phyloP scores from a whole-genome alignment of 2,888 invertebrate species.

The Drosophila silvestris region DNA sequence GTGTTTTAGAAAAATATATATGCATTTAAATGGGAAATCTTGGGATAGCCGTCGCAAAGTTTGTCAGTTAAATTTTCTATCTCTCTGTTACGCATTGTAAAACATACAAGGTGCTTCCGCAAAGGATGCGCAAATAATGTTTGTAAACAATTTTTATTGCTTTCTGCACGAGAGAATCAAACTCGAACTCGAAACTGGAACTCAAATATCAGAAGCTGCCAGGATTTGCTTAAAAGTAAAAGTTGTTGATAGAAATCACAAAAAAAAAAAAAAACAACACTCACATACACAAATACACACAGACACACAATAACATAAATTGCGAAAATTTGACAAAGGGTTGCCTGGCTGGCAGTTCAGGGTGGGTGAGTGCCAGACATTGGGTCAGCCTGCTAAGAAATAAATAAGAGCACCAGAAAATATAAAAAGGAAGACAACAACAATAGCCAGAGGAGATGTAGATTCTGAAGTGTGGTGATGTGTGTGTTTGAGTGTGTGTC shows the following conservation, averaged over 20 bases:
- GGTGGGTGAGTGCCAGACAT: constrained; percentile 30
- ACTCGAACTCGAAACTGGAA: constrained; percentile 17
- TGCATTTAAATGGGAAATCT: constrained; percentile 70
- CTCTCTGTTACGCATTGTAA: constrained; percentile 36
- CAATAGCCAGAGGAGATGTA: constrained; percentile 1
- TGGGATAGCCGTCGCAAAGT: constrained; percentile 40
- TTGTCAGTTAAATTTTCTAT: constrained; percentile 10
- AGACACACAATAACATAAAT: constrained; percentile 75
- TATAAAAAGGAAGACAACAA: constrained; percentile 14
- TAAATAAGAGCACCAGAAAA: constrained; percentile 32
- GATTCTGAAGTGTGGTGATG: constrained; percentile 40
- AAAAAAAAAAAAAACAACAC: constrained; percentile 9
- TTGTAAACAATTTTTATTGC: constrained; percentile 81
- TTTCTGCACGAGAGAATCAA: constrained; percentile 60
- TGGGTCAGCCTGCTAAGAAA: constrained; percentile 59
- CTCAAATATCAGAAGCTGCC: constrained; percentile 29
- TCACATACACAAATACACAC: neutral
- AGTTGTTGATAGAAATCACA: constrained; percentile 80
- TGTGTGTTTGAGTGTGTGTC: constrained; percentile 27
- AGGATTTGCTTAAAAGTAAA: constrained; percentile 74
- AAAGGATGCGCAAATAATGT: constrained; percentile 78
- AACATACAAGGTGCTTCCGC: constrained; percentile 71
- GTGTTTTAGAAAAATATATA: constrained; percentile 49
- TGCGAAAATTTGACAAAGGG: constrained; percentile 77
- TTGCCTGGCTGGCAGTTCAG: constrained; percentile 32